These are phyloP conservation scores for Cyclura pinguis DNA, from an alignment of 2,797 vertebrate species.

Conservation along the genomic window DNA sequence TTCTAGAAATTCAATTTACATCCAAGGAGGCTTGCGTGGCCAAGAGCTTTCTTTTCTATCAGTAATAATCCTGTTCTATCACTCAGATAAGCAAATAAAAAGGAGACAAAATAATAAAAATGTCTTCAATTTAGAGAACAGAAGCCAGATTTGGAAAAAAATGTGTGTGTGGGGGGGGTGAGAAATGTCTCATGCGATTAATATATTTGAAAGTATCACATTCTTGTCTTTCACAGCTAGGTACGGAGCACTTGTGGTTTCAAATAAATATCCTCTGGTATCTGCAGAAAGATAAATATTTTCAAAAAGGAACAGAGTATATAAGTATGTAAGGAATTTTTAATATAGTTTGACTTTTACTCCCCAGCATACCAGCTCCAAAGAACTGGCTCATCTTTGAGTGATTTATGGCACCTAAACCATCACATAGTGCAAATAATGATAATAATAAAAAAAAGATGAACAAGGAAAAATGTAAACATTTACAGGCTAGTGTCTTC, in stretches of 20 bases:
- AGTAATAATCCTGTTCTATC: constrained; percentile 9
- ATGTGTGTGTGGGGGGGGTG: background rate
- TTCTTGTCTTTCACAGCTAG: background rate
- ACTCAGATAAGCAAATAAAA: constrained; percentile 16
- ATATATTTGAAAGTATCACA: constrained; percentile 19
- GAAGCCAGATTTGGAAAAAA: background rate
- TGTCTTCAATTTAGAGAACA: background rate
- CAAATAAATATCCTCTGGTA: constrained; percentile 63
- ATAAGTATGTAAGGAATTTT: constrained; percentile 71
- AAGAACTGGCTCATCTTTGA: constrained; percentile 51
- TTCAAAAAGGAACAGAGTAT: constrained; percentile 52
- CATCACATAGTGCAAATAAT: constrained; percentile 23
- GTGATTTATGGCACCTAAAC: constrained; percentile 47
- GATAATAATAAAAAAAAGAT: background rate
- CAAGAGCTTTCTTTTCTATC: background rate
- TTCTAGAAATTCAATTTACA: background rate
- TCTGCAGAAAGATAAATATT: constrained; percentile 55
- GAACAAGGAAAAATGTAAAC: constrained; percentile 16
- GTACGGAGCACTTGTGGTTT: constrained; percentile 43
- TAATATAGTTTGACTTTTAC: constrained; percentile 52
- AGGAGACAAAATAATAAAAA: background rate
- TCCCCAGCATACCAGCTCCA: constrained; percentile 30
- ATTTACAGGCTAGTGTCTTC: constrained; percentile 4
- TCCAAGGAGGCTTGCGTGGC: constrained; percentile 2
- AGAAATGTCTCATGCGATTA: background rate